Percentiles rank a stretch among this genome's conserved stretches.
These are phyloP conservation scores for Drosophila pectinifera DNA, from an alignment of 1,140 invertebrate species.

Conservation along the genomic window DNA sequence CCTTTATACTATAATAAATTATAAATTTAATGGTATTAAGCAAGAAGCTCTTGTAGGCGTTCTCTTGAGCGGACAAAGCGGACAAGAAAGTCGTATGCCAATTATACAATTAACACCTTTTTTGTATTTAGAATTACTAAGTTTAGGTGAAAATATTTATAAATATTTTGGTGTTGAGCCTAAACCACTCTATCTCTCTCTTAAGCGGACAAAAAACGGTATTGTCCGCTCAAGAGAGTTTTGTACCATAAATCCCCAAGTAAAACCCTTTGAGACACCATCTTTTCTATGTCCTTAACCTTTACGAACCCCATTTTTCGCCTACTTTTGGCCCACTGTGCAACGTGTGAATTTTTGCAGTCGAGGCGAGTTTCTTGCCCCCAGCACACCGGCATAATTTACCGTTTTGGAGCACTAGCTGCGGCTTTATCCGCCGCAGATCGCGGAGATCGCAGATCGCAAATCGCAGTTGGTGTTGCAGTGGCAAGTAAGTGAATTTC, in stretches of 20 bases:
- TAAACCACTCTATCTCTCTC: background rate
- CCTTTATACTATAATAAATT: too few species aligned
- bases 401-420: conserved; percentile 63
- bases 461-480: conserved; percentile 13
- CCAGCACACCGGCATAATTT: conserved; percentile 76
- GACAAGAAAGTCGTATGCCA: too few species aligned
- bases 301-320: background rate
- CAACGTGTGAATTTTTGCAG: conserved; percentile 43
- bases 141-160: too few species aligned
- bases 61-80: background rate
- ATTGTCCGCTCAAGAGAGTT: background rate
- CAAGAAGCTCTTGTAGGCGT: too few species aligned
- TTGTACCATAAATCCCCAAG: background rate
- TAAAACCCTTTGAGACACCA: background rate
- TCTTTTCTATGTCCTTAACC: background rate
- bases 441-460: conserved; percentile 25
- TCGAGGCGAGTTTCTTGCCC: conserved; percentile 23
- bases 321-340: conserved; percentile 25
- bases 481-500: conserved; percentile 17
- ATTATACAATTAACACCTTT: too few species aligned
- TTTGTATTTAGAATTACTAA: too few species aligned
- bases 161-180: too few species aligned
- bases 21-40: too few species aligned
- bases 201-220: background rate
- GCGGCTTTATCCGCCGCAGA: conserved; percentile 24